phyloP scores from a whole-genome alignment of 2,113 vertebrate species.

The Setophaga coronata region DNA sequence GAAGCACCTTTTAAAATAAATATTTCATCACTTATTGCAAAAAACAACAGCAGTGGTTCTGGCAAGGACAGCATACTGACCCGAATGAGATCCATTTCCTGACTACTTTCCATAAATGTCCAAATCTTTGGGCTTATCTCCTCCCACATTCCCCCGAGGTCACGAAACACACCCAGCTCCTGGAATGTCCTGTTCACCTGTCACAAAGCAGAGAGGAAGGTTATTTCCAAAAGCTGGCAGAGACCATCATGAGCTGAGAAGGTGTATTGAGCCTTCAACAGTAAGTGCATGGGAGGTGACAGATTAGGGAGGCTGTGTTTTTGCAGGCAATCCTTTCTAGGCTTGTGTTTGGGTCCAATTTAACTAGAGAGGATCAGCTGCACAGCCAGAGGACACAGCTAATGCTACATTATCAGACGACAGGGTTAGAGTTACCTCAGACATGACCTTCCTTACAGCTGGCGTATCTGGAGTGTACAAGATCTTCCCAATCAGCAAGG shows the following conservation, averaged over 20 bases:
- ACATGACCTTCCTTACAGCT: slow-evolving; percentile 85
- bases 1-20: not conserved
- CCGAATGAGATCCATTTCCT: slow-evolving; percentile 90
- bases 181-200: slow-evolving; percentile 98
- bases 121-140: slow-evolving; percentile 90
- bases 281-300: not conserved
- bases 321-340: not conserved
- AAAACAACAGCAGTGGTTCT: not conserved
- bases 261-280: not conserved
- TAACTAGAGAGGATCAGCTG: not conserved
- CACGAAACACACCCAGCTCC: slow-evolving; percentile 90
- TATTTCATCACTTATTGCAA: not conserved
- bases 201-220: not conserved
- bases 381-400: not conserved
- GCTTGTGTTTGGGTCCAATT: not conserved
- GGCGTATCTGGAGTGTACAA: slow-evolving; percentile 93
- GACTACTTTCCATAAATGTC: slow-evolving; percentile 91
- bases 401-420: not conserved
- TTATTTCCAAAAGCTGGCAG: not conserved
- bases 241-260: not conserved
- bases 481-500: slow-evolving; percentile 93
- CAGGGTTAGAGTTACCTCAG: slow-evolving; percentile 80
- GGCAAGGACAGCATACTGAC: slow-evolving; percentile 70
- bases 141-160: slow-evolving; percentile 94
- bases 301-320: not conserved